Evolutionary conservation across 2,797 vertebrate species (phyloP).

Genomic region (Mormyrus hasselquistii): DNA sequence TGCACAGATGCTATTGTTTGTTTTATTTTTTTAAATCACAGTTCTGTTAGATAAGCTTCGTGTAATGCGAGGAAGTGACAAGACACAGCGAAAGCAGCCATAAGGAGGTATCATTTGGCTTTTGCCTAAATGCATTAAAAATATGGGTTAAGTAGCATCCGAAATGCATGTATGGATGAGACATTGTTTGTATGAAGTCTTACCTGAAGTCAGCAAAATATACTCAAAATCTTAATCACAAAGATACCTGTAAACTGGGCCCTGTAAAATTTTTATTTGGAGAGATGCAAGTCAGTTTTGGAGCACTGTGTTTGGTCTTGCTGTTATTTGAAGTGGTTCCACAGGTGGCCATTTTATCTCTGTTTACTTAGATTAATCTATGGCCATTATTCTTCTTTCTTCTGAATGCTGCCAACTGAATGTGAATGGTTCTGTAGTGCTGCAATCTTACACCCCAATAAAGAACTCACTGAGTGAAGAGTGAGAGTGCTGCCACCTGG

Average conservation of each 20-base stretch:
- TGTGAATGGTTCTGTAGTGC: background rate
- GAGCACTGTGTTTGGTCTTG: background rate
- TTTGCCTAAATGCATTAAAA: background rate
- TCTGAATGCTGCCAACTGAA: background rate
- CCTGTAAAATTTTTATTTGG: background rate
- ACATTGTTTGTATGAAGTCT: background rate
- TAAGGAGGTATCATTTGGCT: background rate
- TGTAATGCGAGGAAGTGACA: background rate
- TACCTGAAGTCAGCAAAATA: background rate
- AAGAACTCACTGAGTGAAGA: background rate
- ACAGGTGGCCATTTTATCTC: background rate
- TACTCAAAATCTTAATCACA: background rate
- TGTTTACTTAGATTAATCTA: background rate
- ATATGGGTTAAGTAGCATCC: background rate
- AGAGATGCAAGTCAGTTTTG: background rate
- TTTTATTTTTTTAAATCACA: background rate
- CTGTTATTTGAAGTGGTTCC: background rate
- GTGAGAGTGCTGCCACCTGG: slow-evolving; percentile 10
- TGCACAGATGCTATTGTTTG: background rate
- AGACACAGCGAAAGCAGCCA: background rate
- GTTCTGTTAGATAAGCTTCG: background rate
- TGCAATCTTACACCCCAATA: background rate
- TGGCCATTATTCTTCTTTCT: slow-evolving; percentile 1
- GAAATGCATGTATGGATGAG: background rate
- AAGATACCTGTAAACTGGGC: background rate